These are phyloP conservation scores for Podocnemis expansa DNA, from an alignment of 2,113 vertebrate species.

Conservation along the genomic window DNA sequence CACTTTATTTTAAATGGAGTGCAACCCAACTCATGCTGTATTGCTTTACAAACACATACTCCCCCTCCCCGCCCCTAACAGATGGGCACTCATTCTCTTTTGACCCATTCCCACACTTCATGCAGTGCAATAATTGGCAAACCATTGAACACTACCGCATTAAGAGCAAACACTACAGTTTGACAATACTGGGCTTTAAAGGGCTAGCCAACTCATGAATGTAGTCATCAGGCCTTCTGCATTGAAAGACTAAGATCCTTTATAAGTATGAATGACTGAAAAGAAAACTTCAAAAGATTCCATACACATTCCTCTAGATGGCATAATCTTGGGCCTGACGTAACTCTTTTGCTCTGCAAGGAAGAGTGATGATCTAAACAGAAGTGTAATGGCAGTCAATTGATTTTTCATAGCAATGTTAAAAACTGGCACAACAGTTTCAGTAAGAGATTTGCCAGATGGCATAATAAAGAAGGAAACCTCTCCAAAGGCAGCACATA, in stretches of 20 bases:
- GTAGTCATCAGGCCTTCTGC: background rate
- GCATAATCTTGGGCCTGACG: background rate
- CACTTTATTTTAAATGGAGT: background rate
- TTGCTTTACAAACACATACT: slow-evolving; percentile 1
- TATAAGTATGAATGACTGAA: slow-evolving; percentile 30
- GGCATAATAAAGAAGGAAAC: slow-evolving; percentile 42
- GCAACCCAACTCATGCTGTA: background rate
- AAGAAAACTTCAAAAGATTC: slow-evolving; percentile 27
- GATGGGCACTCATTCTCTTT: background rate
- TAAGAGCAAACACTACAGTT: background rate
- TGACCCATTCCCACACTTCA: background rate
- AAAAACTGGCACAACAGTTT: slow-evolving; percentile 36
- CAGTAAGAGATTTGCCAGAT: slow-evolving; percentile 34
- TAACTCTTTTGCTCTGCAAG: slow-evolving; percentile 37
- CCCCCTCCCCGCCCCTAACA: background rate
- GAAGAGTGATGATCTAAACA: slow-evolving; percentile 48
- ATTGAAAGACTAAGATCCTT: background rate
- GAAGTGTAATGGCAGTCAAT: slow-evolving; percentile 33
- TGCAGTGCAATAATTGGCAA: background rate
- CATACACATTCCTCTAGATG: background rate
- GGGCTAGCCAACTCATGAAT: background rate
- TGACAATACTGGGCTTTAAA: background rate
- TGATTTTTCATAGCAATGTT: slow-evolving; percentile 38
- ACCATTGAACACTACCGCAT: background rate
- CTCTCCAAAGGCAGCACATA: slow-evolving; percentile 37